Conservation (phyloP, 2,797 vertebrate genomes). For the Eulemur coronatus region DNA sequence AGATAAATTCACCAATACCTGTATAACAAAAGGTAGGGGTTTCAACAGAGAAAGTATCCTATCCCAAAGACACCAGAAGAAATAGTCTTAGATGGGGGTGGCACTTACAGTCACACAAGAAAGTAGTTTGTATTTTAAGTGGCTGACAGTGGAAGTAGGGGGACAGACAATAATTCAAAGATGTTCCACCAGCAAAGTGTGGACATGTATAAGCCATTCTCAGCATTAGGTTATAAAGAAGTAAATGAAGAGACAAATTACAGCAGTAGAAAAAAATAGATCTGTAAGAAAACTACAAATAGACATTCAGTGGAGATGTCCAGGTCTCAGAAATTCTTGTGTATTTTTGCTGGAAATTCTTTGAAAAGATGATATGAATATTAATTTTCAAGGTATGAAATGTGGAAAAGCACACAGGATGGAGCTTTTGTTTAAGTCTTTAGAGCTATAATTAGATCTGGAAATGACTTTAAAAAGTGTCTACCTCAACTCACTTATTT, state of each 20-base stretch:
- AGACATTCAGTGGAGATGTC: background rate
- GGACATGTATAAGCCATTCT: background rate
- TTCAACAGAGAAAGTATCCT: background rate
- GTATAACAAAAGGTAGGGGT: background rate
- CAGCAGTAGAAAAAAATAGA: background rate
- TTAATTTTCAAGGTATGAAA: background rate
- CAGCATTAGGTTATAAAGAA: background rate
- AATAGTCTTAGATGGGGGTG: background rate
- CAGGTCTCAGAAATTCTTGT: background rate
- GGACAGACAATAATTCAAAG: background rate
- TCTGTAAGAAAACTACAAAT: background rate
- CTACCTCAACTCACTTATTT: background rate
- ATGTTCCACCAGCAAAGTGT: background rate
- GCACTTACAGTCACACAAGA: background rate
- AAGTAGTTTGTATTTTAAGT: background rate
- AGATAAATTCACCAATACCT: background rate
- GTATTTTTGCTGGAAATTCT: background rate
- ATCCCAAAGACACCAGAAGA: background rate
- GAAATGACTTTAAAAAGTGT: constrained; percentile 15
- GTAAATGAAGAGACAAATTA: background rate
- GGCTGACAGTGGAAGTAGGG: no score
- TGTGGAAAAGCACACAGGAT: background rate
- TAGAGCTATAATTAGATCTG: background rate
- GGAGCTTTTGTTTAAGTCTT: constrained; percentile 28
- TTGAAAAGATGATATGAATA: background rate